These are phyloP conservation scores for Lysandra bellargus DNA, from an alignment of 2,888 invertebrate genomes.

Conservation along the genomic window DNA sequence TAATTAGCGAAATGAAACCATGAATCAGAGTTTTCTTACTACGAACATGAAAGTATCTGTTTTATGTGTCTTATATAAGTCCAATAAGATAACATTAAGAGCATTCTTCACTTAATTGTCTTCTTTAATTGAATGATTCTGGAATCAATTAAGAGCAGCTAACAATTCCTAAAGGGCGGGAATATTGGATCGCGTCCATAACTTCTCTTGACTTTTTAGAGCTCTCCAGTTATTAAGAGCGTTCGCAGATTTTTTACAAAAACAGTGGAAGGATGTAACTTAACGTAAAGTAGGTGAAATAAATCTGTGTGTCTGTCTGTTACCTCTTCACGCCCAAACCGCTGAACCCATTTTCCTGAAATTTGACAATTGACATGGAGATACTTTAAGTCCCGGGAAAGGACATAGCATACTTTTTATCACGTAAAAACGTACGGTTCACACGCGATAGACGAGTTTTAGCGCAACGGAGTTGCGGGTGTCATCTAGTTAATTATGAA, in stretches of 20 bases:
- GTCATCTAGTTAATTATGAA: too few species aligned
- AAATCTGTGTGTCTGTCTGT: neutral
- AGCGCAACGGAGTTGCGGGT: too few species aligned
- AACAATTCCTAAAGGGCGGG: slow-evolving; percentile 6
- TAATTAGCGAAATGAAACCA: too few species aligned
- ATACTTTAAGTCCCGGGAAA: too few species aligned
- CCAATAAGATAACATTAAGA: neutral
- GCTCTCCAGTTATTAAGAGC: neutral
- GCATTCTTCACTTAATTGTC: slow-evolving; percentile 24
- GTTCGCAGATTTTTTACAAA: neutral
- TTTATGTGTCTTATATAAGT: slow-evolving; percentile 6
- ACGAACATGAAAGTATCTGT: neutral
- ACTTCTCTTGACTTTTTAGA: slow-evolving; percentile 1
- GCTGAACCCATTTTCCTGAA: too few species aligned
- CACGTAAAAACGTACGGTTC: too few species aligned
- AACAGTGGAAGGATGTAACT: neutral
- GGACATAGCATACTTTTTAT: too few species aligned
- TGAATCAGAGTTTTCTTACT: neutral
- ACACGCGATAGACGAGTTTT: too few species aligned
- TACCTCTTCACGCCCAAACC: too few species aligned
- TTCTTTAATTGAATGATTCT: slow-evolving; percentile 28
- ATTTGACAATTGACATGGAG: too few species aligned
- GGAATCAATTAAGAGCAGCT: slow-evolving; percentile 24
- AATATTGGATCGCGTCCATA: slow-evolving; percentile 16
- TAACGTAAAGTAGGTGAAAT: neutral